A percentile compares a stretch with the other conserved stretches of the same genome.
Conservation (phyloP, 2,888 invertebrate genomes). For the Coelinius sp. region DNA sequence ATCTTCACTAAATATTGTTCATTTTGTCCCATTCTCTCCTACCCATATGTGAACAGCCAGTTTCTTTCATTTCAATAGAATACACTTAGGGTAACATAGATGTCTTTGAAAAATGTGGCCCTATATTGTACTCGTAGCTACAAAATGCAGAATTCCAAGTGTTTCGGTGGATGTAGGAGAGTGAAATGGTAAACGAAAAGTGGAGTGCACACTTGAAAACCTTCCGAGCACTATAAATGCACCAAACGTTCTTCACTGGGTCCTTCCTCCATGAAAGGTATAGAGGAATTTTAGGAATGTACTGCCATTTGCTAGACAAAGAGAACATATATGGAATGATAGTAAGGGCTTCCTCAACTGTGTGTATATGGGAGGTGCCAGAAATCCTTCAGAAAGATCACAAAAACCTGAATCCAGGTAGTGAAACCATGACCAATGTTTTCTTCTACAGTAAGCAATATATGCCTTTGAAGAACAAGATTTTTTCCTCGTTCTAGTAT, state of each 20-base stretch:
- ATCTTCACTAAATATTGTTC: no score
- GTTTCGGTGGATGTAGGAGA: neutral
- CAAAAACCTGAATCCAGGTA: conserved; percentile 5
- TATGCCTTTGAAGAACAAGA: neutral
- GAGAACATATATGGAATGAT: neutral
- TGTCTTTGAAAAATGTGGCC: neutral
- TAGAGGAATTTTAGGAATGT: conserved; percentile 7
- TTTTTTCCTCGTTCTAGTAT: neutral
- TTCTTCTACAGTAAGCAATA: neutral
- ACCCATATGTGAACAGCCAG: neutral
- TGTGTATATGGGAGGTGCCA: neutral
- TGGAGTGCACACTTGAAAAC: neutral
- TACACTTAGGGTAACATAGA: neutral
- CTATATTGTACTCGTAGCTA: neutral
- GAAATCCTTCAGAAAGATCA: neutral
- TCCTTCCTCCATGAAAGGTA: conserved; percentile 12
- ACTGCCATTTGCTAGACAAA: conserved; percentile 5
- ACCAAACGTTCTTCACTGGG: neutral
- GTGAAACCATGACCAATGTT: neutral
- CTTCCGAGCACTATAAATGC: neutral
- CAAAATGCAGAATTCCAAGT: conserved; percentile 6
- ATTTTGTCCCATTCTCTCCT: neutral
- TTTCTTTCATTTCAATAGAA: neutral
- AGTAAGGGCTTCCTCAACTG: neutral
- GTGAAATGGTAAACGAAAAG: conserved; percentile 12